phyloP scores from a whole-genome alignment of 2,113 vertebrate genomes.

The Pachypanchax playfairii region DNA sequence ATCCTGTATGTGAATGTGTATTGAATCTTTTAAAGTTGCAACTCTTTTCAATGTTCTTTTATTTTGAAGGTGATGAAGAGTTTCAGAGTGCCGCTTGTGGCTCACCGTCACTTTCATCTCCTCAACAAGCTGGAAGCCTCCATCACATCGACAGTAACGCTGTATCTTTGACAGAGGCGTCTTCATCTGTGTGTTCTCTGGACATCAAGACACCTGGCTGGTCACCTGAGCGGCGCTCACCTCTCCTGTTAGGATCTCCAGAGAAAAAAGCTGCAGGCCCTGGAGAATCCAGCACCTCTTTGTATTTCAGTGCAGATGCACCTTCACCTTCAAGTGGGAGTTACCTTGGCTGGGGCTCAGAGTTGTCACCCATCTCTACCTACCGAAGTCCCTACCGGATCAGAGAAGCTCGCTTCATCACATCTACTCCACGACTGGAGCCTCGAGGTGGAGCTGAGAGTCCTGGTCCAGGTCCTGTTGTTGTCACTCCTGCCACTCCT shows the following conservation, averaged over 20 bases:
- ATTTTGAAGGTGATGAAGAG: slow-evolving; percentile 69
- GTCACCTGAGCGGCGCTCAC: slow-evolving; percentile 71
- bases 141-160: slow-evolving; percentile 69
- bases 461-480: slow-evolving; percentile 1
- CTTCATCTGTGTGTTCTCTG: slow-evolving; percentile 66
- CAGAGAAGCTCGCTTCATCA: slow-evolving; percentile 71
- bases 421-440: slow-evolving; percentile 68
- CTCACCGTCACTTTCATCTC: slow-evolving; percentile 68
- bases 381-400: slow-evolving; percentile 77
- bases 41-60: background rate
- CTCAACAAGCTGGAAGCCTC: slow-evolving; percentile 51
- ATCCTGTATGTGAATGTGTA: background rate
- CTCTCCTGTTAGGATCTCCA: slow-evolving; percentile 61
- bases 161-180: slow-evolving; percentile 57
- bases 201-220: slow-evolving; percentile 74
- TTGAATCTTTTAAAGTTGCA: background rate
- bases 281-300: slow-evolving; percentile 61
- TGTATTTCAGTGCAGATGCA: slow-evolving; percentile 72
- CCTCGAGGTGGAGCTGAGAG: slow-evolving; percentile 41
- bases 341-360: slow-evolving; percentile 77
- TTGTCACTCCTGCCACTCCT: slow-evolving; percentile 4
- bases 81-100: slow-evolving; percentile 75
- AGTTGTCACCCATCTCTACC: slow-evolving; percentile 74
- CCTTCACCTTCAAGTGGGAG: slow-evolving; percentile 74
- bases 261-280: slow-evolving; percentile 51